phyloP scores from a whole-genome alignment of 1,140 invertebrate genomes.

The Plectus sambesii region DNA sequence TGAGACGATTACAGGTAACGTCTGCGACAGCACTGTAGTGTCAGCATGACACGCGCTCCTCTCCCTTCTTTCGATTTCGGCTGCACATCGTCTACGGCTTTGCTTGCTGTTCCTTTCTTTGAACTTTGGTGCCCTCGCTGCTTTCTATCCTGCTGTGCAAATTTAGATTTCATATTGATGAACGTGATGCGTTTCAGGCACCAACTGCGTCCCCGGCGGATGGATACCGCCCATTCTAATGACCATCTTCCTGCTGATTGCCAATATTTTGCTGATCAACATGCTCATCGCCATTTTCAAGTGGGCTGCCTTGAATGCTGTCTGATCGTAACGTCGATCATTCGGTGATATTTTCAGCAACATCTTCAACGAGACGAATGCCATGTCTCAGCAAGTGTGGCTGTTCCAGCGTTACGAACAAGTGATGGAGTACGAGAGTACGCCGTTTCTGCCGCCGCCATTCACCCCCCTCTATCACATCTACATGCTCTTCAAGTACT shows the following conservation, averaged over 20 bases:
- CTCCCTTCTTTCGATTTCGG: too few relatives aligned
- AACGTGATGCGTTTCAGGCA: slow-evolving; percentile 53
- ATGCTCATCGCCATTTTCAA: slow-evolving; percentile 96
- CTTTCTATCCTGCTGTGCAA: too few relatives aligned
- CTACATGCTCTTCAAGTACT: slow-evolving; percentile 63
- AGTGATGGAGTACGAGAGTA: slow-evolving; percentile 94
- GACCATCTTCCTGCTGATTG: slow-evolving; percentile 85
- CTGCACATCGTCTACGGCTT: too few relatives aligned
- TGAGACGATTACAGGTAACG: too few relatives aligned
- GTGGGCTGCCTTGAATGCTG: slow-evolving; percentile 70
- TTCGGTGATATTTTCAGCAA: slow-evolving; percentile 56
- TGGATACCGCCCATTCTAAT: slow-evolving; percentile 90
- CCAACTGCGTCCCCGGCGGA: slow-evolving; percentile 67
- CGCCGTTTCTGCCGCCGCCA: slow-evolving; percentile 83
- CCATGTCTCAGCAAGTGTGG: slow-evolving; percentile 90
- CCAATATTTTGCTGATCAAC: slow-evolving; percentile 89
- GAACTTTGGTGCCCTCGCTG: too few relatives aligned
- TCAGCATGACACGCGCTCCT: too few relatives aligned
- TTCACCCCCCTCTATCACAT: slow-evolving; percentile 78
- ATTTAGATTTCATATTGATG: slow-evolving; percentile 49
- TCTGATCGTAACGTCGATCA: too few relatives aligned
- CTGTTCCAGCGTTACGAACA: slow-evolving; percentile 96
- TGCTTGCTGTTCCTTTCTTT: too few relatives aligned
- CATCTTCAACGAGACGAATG: slow-evolving; percentile 89
- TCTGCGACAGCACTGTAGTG: too few relatives aligned